Percentiles rank a stretch among this genome's conserved stretches.
Evolutionary conservation across 2,888 invertebrate species (phyloP).

Genomic region (Andrena haemorrhoa): DNA sequence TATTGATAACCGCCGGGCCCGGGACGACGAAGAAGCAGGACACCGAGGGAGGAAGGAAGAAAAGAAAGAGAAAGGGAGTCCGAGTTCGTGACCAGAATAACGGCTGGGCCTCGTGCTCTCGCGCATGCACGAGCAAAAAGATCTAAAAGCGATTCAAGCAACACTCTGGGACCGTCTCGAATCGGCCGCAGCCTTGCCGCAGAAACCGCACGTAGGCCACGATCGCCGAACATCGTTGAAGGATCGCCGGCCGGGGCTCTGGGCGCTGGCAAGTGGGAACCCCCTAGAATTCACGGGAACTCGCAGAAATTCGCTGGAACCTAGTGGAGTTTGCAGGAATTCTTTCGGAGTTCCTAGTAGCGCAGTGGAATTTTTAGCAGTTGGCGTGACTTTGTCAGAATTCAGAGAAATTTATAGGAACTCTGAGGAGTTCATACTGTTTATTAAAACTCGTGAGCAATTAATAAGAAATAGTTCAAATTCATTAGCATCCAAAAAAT

Average conservation of each 20-base stretch:
- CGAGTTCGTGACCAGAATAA: slow-evolving; percentile 80
- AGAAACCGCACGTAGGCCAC: slow-evolving; percentile 61
- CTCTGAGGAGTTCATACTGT: neutral
- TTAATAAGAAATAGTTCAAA: neutral
- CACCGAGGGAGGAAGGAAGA: slow-evolving; percentile 31
- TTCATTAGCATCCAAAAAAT: too few relatives aligned
- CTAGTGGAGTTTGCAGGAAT: neutral
- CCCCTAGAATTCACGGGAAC: neutral
- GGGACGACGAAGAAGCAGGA: slow-evolving; percentile 31
- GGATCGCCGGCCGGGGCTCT: neutral
- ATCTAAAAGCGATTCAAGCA: slow-evolving; percentile 62
- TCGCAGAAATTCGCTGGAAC: neutral
- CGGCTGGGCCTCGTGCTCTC: slow-evolving; percentile 61
- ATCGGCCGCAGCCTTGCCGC: slow-evolving; percentile 47
- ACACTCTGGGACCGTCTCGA: slow-evolving; percentile 62
- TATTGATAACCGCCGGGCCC: slow-evolving; percentile 59
- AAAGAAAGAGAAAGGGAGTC: slow-evolving; percentile 68
- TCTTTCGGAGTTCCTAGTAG: too few relatives aligned
- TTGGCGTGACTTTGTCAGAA: neutral
- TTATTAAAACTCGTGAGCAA: neutral
- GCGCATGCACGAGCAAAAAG: slow-evolving; percentile 69
- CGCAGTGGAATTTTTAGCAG: neutral
- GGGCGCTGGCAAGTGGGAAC: neutral
- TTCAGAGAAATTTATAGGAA: neutral
- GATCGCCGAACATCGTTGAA: slow-evolving; percentile 40